Conservation (phyloP, 2,888 invertebrate species). For the Pandemis corylana region DNA sequence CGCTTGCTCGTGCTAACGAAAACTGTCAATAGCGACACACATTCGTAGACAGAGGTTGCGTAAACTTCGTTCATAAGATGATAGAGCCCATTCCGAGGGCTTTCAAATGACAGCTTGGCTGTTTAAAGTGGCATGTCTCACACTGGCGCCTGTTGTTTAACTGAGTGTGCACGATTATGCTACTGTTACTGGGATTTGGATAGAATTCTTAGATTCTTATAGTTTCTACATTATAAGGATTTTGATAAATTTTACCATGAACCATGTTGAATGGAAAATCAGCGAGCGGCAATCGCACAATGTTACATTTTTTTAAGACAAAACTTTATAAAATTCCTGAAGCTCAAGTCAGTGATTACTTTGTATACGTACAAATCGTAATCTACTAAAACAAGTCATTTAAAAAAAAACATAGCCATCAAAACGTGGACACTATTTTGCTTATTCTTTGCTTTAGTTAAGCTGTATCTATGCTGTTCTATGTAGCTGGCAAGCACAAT, state of each 20-base stretch:
- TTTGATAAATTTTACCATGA: too few species aligned
- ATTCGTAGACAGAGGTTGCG: slow-evolving; percentile 45
- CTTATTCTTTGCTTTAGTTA: too few species aligned
- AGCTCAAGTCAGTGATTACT: too few species aligned
- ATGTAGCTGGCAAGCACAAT: not conserved
- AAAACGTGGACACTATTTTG: too few species aligned
- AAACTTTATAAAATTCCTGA: too few species aligned
- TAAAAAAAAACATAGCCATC: too few species aligned
- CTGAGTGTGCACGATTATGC: not conserved
- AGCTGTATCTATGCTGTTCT: not conserved
- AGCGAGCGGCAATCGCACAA: too few species aligned
- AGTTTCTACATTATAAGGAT: too few species aligned
- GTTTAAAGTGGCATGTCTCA: not conserved
- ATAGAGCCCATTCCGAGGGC: slow-evolving; percentile 1
- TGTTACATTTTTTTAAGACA: too few species aligned
- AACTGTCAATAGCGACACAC: slow-evolving; percentile 69
- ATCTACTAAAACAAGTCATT: too few species aligned
- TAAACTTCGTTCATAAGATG: slow-evolving; percentile 32
- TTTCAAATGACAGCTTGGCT: not conserved
- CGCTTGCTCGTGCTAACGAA: slow-evolving; percentile 67
- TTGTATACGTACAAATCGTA: too few species aligned
- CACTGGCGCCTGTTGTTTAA: not conserved
- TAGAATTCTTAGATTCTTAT: not conserved
- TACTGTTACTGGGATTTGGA: not conserved
- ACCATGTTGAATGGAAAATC: too few species aligned